Conservation (phyloP, 2,888 invertebrate species). For the Liposcelis brunnea region DNA sequence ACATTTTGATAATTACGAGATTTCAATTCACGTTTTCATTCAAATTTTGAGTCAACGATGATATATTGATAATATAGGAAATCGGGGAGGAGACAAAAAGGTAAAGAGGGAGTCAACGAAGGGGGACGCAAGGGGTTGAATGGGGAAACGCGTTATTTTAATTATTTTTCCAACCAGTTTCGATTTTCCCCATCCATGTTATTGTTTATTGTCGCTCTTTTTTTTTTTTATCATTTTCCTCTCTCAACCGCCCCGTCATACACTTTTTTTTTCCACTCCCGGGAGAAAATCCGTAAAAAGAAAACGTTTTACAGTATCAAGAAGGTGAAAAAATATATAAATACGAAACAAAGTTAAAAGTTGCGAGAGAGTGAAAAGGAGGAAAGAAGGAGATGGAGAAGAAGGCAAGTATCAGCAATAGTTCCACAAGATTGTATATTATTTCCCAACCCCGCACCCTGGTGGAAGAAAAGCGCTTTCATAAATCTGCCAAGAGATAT, state of each 20-base stretch:
- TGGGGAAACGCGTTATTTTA: constrained; percentile 5
- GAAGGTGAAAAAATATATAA: background rate
- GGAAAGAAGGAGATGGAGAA: constrained; percentile 20
- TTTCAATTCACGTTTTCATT: too few species aligned
- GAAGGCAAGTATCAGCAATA: constrained; percentile 18
- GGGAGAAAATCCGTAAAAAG: background rate
- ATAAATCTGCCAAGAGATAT: constrained; percentile 78
- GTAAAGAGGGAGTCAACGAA: constrained; percentile 3
- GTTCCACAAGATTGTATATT: constrained; percentile 18
- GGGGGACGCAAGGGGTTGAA: constrained; percentile 10
- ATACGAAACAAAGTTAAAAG: background rate
- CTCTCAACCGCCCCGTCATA: background rate
- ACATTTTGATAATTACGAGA: too few species aligned
- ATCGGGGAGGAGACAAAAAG: background rate
- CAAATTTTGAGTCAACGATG: too few species aligned
- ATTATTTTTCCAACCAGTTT: too few species aligned
- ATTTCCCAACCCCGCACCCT: constrained; percentile 24
- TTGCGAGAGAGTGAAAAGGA: background rate
- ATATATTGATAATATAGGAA: background rate
- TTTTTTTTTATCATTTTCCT: too few species aligned
- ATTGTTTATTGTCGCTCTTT: too few species aligned
- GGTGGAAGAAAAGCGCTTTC: constrained; percentile 56
- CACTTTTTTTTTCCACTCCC: background rate
- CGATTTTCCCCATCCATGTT: too few species aligned
- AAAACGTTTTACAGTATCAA: background rate